A percentile compares a stretch with the other conserved stretches of the same genome.
Conservation (phyloP, 2,113 vertebrate genomes). For the Xiphophorus couchianus region DNA sequence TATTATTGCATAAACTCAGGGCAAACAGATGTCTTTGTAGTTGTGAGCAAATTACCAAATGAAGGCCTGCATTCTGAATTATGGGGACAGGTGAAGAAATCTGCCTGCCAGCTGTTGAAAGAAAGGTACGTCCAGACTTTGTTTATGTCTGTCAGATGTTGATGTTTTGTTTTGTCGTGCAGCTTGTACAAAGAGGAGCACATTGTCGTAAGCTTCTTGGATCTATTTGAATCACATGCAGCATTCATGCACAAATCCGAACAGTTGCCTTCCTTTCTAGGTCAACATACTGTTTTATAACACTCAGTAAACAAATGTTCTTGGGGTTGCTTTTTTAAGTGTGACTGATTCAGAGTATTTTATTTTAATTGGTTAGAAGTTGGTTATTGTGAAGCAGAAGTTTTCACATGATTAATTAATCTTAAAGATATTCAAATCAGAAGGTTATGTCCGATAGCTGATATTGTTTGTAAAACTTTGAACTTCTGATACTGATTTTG, state of each 20-base stretch:
- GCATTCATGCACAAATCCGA: background rate
- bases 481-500: no score
- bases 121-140: constrained; percentile 49
- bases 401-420: no score
- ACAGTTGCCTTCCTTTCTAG: background rate
- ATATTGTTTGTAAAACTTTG: no score
- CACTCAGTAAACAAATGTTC: background rate
- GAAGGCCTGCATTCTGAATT: constrained; percentile 60
- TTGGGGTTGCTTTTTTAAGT: background rate
- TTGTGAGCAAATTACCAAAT: constrained; percentile 69
- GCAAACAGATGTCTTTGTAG: constrained; percentile 75
- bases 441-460: no score
- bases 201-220: background rate
- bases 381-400: background rate
- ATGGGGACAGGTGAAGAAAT: constrained; percentile 68
- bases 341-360: background rate
- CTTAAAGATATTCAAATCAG: no score
- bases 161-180: constrained; percentile 31
- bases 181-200: constrained; percentile 27
- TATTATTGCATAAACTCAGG: constrained; percentile 66
- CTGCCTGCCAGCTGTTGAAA: constrained; percentile 47
- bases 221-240: background rate
- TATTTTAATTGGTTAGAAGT: background rate
- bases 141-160: constrained; percentile 62
- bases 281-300: background rate